Base-by-base conservation (phyloP, 2,888 invertebrate species). In the Ferdinandea cuprea region DNA sequence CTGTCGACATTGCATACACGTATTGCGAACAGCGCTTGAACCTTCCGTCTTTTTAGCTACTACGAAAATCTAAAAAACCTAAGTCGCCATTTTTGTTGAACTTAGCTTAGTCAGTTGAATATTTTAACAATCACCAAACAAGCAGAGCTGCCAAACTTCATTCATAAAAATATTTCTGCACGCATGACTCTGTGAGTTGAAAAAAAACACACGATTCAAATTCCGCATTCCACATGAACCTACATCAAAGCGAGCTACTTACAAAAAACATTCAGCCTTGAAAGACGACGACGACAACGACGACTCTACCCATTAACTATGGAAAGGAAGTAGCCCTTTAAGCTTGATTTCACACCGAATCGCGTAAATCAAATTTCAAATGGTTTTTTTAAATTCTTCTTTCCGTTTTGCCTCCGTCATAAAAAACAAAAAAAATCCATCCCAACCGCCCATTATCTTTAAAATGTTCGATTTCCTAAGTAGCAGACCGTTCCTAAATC, bases 291-390 rank as follows among this genome's bases (percentile, higher is more conserved):
- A n/a, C n/a, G n/a, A n/a, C n/a, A n/a, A n/a, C n/a, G n/a, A n/a
- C n/a, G n/a, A 4, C 3, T 7, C 5, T 11, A 11, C 17, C 44
- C 11, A 19, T 63, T 63, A 72, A 44, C 65, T 65, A 54, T 73
- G 40, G 71, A 66, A 77, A 66, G 77, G 77, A 81, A 71, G 69
- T 65, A 69, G 76, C 63, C 32, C 30, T 17, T 69, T 61, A 69
- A 66, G 71, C 59, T 54, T 50, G 46, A 77, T 32, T 81, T 40
- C 42, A 52, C 52, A 81, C 46, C 48, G 21, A 9, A 40, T 30
- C 32, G 9, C 58, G 32, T 63, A 17, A 61, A 61, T 79, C 61
- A 56, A 73, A 46, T 74, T 56, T 7, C 32, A 19, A 56, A 54
- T 8, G 48, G 21, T 30, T 11, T 19, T 5, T 37, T 40, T 6